Evolutionary conservation across 1,140 invertebrate species (phyloP).

Genomic region (Platyscapa corneri): DNA sequence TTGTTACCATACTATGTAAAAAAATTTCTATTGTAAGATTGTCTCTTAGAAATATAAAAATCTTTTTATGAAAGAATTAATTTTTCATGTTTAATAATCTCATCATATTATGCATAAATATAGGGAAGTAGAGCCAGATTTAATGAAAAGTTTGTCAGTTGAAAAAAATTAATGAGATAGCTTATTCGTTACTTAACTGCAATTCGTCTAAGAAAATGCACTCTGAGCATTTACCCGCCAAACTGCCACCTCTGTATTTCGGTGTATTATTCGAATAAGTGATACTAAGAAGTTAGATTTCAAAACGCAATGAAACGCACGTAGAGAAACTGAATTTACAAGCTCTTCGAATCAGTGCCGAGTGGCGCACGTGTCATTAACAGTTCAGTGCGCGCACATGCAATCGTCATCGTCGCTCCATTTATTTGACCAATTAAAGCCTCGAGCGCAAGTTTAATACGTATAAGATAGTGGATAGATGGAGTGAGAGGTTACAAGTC

Average conservation of each 20-base stretch:
- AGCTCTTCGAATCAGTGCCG: neutral
- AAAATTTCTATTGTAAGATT: too few relatives aligned
- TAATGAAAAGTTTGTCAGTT: too few relatives aligned
- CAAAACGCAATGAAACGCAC: neutral
- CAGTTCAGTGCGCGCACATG: neutral
- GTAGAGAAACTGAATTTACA: conserved; percentile 3
- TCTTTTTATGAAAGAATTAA: too few relatives aligned
- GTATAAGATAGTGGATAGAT: conserved; percentile 18
- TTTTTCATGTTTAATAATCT: too few relatives aligned
- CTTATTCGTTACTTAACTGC: neutral
- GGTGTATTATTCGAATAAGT: neutral
- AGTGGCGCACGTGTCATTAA: conserved; percentile 30
- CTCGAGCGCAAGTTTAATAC: neutral
- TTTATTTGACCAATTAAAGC: conserved; percentile 44
- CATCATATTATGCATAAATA: too few relatives aligned
- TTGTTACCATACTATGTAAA: too few relatives aligned
- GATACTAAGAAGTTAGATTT: neutral
- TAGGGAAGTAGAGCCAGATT: too few relatives aligned
- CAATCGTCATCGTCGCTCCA: conserved; percentile 7
- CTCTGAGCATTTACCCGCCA: neutral
- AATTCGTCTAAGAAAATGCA: neutral
- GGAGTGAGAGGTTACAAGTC: conserved; percentile 18
- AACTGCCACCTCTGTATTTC: neutral
- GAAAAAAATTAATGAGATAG: too few relatives aligned
- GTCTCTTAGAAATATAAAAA: too few relatives aligned